Percentiles rank a stretch among this genome's conserved stretches.
Conservation (phyloP, 2,797 vertebrate species). For the Psittacula derbiana region DNA sequence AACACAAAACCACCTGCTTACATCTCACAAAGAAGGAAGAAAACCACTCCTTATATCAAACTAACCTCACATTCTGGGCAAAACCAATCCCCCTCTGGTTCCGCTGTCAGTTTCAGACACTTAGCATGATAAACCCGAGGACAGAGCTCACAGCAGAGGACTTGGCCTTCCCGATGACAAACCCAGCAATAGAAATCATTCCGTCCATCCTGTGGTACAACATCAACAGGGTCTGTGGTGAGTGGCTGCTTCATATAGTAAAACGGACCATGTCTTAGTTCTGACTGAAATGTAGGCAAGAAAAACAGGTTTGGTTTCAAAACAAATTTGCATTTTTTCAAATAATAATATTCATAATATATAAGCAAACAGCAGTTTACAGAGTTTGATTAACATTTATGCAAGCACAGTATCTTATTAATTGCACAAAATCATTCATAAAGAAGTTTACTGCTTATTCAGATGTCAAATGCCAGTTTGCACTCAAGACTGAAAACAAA, state of each 20-base stretch:
- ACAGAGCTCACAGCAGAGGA: conserved; percentile 99
- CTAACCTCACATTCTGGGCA: conserved; percentile 95
- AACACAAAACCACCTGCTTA: neutral
- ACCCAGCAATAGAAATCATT: conserved; percentile 99
- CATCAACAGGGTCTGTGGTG: conserved; percentile 99
- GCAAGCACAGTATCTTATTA: conserved; percentile 26
- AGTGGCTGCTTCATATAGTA: conserved; percentile 98
- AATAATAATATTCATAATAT: conserved; percentile 60
- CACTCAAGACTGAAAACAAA: neutral
- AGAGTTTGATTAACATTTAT: conserved; percentile 34
- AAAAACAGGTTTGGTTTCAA: conserved; percentile 95
- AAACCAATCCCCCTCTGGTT: conserved; percentile 98
- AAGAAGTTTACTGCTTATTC: neutral
- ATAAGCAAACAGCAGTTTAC: conserved; percentile 63
- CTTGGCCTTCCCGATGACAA: conserved; percentile 98
- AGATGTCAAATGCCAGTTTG: neutral
- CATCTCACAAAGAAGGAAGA: neutral
- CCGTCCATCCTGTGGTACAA: conserved; percentile 99
- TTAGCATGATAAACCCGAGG: conserved; percentile 99
- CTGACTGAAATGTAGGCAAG: conserved; percentile 98
- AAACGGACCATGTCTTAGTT: conserved; percentile 99
- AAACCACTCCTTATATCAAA: conserved; percentile 37
- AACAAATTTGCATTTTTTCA: conserved; percentile 83
- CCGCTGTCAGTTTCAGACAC: conserved; percentile 98
- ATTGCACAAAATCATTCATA: conserved; percentile 12